phyloP scores from a whole-genome alignment of 1,140 invertebrate genomes.

The Heterodera schachtii region DNA sequence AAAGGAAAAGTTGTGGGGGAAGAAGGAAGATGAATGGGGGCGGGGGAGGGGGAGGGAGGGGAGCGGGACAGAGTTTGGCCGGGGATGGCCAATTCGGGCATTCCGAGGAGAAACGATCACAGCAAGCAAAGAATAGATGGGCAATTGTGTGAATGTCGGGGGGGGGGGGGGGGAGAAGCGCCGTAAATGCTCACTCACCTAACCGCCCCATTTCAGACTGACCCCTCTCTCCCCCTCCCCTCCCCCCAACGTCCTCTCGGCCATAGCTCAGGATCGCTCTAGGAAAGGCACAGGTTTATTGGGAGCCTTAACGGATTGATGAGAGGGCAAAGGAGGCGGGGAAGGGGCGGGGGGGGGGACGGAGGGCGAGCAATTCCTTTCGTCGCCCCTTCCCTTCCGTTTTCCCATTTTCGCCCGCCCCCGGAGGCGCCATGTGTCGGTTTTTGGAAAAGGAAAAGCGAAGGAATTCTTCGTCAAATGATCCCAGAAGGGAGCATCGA shows the following conservation, averaged over 20 bases:
- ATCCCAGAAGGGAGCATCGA: neutral
- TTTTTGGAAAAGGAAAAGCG: slow-evolving; percentile 1
- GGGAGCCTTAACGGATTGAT: neutral
- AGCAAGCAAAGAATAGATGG: neutral
- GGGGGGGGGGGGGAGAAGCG: neutral
- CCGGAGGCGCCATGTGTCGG: slow-evolving; percentile 19
- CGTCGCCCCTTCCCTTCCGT: neutral
- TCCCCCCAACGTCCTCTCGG: neutral
- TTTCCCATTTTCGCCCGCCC: slow-evolving; percentile 15
- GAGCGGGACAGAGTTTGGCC: neutral
- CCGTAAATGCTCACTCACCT: too few relatives aligned
- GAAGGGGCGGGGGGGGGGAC: neutral
- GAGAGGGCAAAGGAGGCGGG: neutral
- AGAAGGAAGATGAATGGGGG: slow-evolving; percentile 10
- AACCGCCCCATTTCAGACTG: neutral
- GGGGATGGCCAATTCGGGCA: slow-evolving; percentile 30
- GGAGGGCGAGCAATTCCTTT: neutral
- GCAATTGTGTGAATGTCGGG: neutral
- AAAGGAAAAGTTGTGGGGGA: slow-evolving; percentile 13
- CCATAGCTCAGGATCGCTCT: neutral
- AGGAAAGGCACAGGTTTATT: slow-evolving; percentile 12
- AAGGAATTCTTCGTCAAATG: neutral
- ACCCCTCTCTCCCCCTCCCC: neutral
- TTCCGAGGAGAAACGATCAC: neutral
- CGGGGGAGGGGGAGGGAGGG: neutral